Conservation (phyloP, 2,797 vertebrate genomes). For the Rhinoraja longicauda region DNA sequence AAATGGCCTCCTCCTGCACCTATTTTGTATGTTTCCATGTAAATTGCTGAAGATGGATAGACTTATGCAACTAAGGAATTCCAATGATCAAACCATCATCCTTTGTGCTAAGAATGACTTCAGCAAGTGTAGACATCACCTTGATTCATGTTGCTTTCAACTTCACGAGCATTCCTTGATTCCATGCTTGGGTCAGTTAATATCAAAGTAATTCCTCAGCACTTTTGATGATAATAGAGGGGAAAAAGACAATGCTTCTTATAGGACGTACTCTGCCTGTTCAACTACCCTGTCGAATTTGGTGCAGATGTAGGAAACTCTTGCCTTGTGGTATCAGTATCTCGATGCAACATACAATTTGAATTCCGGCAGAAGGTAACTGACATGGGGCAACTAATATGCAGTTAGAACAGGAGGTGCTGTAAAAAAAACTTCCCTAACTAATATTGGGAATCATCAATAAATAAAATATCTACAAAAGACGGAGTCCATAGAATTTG, state of each 20-base stretch:
- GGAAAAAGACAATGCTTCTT: neutral
- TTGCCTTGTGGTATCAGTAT: neutral
- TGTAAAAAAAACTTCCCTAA: neutral
- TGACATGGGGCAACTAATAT: neutral
- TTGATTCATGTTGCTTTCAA: too few species aligned
- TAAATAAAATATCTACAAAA: neutral
- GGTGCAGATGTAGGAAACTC: neutral
- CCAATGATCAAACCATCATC: too few species aligned
- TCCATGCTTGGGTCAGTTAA: too few species aligned
- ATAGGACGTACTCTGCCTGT: neutral
- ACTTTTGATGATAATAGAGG: neutral
- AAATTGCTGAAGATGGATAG: too few species aligned
- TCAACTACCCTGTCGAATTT: neutral
- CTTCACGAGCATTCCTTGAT: too few species aligned
- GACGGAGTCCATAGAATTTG: neutral
- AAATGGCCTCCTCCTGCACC: too few species aligned
- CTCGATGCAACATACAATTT: neutral
- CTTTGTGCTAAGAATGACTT: too few species aligned
- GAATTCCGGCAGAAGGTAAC: neutral
- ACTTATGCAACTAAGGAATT: too few species aligned
- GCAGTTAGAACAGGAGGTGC: neutral
- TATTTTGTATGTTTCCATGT: too few species aligned
- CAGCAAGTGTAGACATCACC: too few species aligned
- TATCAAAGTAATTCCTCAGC: too few species aligned
- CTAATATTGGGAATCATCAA: neutral